Base-by-base conservation (phyloP, 2,797 vertebrate species). In the Hippopotamyrus pictus region DNA sequence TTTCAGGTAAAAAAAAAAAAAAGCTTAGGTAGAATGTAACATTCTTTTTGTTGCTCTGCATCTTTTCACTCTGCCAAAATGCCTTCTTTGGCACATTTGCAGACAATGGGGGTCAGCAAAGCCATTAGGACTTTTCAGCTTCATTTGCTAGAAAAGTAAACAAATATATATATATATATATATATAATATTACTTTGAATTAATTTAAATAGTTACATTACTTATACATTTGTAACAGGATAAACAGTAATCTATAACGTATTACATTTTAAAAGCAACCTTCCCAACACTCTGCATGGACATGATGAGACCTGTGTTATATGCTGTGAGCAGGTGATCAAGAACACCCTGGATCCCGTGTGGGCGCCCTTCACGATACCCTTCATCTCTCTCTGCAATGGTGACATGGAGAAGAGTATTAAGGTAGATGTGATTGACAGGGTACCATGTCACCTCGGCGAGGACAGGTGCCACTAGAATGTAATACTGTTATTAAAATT, bases 311-410 rank as follows among this genome's bases (percentile, higher is more conserved):
- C 3, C 4, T 69, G 25, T 69, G 65, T 76, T 76, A 17, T 76
- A 76, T 76, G 69, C 33, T 41, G 76, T 82, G 69, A 89, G 88
- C 90, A 99, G 98, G 98, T 99, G 90, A 98, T 99, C 94, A 99
- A 99, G 93, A 99, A 98, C 94, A 99, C 99, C 0, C 94, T 99
- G 95, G 99, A 99, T 92, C 99, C 98, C 0, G 92, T 97, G 65
- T 99, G 99, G 99, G 99, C 98, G 90, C 93, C 98, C 0, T 99
- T 99, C 93, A 98, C 98, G 0, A 96, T 99, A 91, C 99, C 98
- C 14, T 95, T 99, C 86, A 96, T 99, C 92, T 99, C 98, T 19
- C 96, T 99, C 89, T 99, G 99, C 62, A 97, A 99, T 89, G 98
- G 98, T 91, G 98, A 99, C 22, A 93, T 98, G 91, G 97, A 98